Conservation (phyloP, 1,140 invertebrate genomes). For the Campoletis sonorensis region DNA sequence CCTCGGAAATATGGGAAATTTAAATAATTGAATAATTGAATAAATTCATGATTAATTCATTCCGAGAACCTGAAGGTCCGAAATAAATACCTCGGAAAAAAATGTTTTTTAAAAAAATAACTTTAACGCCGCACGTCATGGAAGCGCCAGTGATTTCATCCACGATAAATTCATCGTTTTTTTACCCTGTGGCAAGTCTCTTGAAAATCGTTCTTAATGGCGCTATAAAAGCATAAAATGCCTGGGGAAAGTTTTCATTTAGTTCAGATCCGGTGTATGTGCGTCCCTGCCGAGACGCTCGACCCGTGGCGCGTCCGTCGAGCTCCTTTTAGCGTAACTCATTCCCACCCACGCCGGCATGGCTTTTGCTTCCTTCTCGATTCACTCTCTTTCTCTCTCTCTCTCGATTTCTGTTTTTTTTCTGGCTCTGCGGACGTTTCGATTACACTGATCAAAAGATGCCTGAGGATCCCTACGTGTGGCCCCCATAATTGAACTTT, state of each 20-base stretch:
- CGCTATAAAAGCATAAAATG: slow-evolving; percentile 1
- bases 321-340: slow-evolving; percentile 52
- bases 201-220: not conserved
- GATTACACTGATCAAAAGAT: slow-evolving; percentile 33
- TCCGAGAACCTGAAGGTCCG: too few relatives aligned
- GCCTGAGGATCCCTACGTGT: slow-evolving; percentile 10
- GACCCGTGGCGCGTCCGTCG: slow-evolving; percentile 24
- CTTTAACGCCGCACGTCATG: too few relatives aligned
- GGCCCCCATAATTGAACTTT: not conserved
- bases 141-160: too few relatives aligned
- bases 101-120: too few relatives aligned
- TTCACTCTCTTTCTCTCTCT: slow-evolving; percentile 13
- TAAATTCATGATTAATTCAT: too few relatives aligned
- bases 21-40: too few relatives aligned
- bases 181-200: too few relatives aligned
- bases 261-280: slow-evolving; percentile 32
- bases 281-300: not conserved
- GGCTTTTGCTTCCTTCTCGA: slow-evolving; percentile 53
- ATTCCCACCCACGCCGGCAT: slow-evolving; percentile 60
- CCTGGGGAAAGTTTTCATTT: slow-evolving; percentile 34
- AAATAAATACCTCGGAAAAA: too few relatives aligned
- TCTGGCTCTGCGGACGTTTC: slow-evolving; percentile 18
- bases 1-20: too few relatives aligned
- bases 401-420: not conserved
- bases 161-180: too few relatives aligned